Evolutionary conservation across 2,113 vertebrate genomes (phyloP), one percentile per base, ranked within the genome.

Genomic region (Labeo rohita): DNA sequence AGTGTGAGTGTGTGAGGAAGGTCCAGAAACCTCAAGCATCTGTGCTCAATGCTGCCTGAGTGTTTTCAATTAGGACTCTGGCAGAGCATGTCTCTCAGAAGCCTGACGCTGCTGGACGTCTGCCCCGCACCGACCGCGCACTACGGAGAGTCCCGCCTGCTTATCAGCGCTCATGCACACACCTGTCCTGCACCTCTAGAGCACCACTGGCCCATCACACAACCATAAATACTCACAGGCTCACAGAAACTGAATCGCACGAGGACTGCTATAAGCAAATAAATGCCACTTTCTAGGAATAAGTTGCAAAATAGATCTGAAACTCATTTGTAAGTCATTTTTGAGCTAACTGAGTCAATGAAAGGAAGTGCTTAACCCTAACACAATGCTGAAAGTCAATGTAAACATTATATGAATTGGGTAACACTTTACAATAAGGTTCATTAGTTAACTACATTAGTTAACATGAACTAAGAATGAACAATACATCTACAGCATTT

Each of bases 31-130:
- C 59, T 56, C 78, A 11, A 73, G 52, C 84, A 87, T 84, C 75
- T 76, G 86, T 78, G 75, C 66, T 84, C 54, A 77, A 86, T 84
- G 70, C 74, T 56, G 49, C 65, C 80, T 52, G 45, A 77, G 80
- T 87, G 86, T 79, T 87, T 85, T 50, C 66, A 78, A 87, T 87
- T 83, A 87, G n/a, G 45, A 13, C 50, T 80, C 54, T 86, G 80
- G 80, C 79, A 84, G 61, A 43, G 45, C 12, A n/a, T 45, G 45
- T 56, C 63, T 72, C 65, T 85, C 86, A 79, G 88, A 83, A 85
- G 86, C 73, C 73, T 49, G 23, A 49, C 34, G 52, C n/a, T 70
- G 78, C 84, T 86, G 84, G 80, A 82, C 83, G 18, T 36, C 68
- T 81, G 84, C 78, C 70, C 54, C 16, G 49, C 77, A 86, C 61